Base-by-base conservation (phyloP, 1,140 invertebrate species). In the Zaprionus taronus region DNA sequence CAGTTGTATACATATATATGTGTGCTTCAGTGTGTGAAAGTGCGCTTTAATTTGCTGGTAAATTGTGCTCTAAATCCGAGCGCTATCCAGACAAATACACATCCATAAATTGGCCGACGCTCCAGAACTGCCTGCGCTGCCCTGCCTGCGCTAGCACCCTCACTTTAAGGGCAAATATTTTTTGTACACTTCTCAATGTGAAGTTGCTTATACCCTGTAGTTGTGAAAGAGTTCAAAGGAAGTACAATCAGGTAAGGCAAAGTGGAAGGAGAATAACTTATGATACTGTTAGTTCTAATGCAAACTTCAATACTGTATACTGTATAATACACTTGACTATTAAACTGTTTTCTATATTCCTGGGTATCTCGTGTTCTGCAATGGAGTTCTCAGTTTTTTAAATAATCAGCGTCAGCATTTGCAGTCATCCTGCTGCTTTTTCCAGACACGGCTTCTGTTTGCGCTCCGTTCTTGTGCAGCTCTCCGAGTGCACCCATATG, bases 1-100 rank as follows among this genome's bases (percentile, higher is more conserved):
- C 26, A 28, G 9, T 28, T 6, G 20, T 26, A 26, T 31, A 11
- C 24, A 36, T 64, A 24, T 41, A 36, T 64, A 24, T 41, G 66
- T 60, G 67, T 72, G 70, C 51, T 64, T 53, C 41, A 36, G 76
- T 58, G 69, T 80, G 47, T 78, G 28, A 58, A 79, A 71, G 53
- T 77, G 79, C 69, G 76, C 70, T 90, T 90, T 90, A 90, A 90
- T 90, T 90, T 90, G 72, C 85, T 90, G 85, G 79, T 90, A 90
- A 90, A 90, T 90, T 90, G 81, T 79, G 81, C 85, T 73, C 66
- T 69, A 90, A 89, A 84, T 77, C 72, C 79, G 81, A 82, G 81
- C 70, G 71, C 76, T 78, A 75, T 51, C 71, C 79, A 75, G 38
- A 58, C 75, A 73, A 67, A 74, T 51, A 74, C 62, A 70, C 60